Evolutionary conservation across 2,888 invertebrate species (phyloP), one percentile per base, ranked within the genome.

Genomic region (Folsomia candida): DNA sequence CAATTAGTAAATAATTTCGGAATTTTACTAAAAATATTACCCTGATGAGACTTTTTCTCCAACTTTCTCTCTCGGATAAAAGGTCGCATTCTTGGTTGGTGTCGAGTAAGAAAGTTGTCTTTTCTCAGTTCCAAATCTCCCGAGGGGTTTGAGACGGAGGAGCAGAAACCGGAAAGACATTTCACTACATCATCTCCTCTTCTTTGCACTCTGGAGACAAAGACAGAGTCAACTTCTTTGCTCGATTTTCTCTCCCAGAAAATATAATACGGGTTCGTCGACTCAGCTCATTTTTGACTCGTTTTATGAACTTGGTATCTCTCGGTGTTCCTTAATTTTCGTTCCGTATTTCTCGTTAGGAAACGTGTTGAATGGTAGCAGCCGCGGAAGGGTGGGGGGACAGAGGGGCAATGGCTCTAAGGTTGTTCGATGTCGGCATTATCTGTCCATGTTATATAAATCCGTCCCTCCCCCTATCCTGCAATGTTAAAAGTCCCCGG

Each of bases 161-260:
- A n/a, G 28, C n/a, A 27, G 29, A 61, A 61, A 61, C 61, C 61
- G 61, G 61, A 61, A 61, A 61, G 61, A 61, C 61, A 61, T 61
- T 28, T 61, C 61, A 26, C 26, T 61, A 61, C n/a, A 26, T 61
- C 61, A 61, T 61, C 61, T 61, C 29, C 20, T 27, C 27, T 25
- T 25, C 24, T 54, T 37, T 4, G 59, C 59, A 60, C 67, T 60
- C 67, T 47, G 51, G 59, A 47, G 26, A 60, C 11, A 29, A 60
- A n/a, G 20, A 37, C 59, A 37, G 14, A 37, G 37, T 37, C 37
- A 37, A 9, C 37, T 37, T 14, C 14, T 25, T 27, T 47, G 18
- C 22, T 59, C 47, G 29, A 37, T 64, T 64, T 14, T 9, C 37
- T 37, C 37, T 9, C 6, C 6, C 4, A 37, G 37, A 37, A 37